Base-by-base conservation (phyloP, 2,888 invertebrate genomes). In the Amiota mariae region DNA sequence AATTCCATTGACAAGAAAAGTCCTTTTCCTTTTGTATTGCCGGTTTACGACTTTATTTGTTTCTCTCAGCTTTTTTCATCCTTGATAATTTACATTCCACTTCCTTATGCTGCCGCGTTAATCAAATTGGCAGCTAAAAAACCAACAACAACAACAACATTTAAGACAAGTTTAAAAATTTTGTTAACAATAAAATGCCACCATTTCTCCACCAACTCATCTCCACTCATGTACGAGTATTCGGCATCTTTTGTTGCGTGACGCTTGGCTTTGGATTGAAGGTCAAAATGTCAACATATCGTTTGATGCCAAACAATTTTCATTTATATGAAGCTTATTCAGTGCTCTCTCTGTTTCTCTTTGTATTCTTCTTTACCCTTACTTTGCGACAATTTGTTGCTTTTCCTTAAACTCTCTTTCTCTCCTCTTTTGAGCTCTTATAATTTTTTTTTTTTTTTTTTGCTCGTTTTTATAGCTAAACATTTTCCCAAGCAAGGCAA, bases 221-320 rank as follows among this genome's bases (percentile, higher is more conserved):
- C 36, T 36, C 36, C 36, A 15, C n/a, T 15, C n/a, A 54, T 9
- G 15, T 54, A n/a, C n/a, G n/a, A n/a, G n/a, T n/a, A 2, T 6
- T 54, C 10, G n/a, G 54, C n/a, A 54, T 36, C 8, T 6, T 36
- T 36, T 36, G 8, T 36, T 36, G 36, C 36, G 36, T 36, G 36
- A 36, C 36, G 36, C 36, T 36, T 36, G 36, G 36, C 12, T 54
- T 54, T n/a, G 0, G 54, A 12, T 54, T n/a, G 54, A 59, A 59
- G 59, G 59, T 59, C 59, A 59, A 59, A 59, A 20, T 59, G 59
- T 59, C 59, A 9, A 18, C 18, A 59, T 18, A 59, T n/a, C 20
- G 24, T 59, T 59, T 6, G 24, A 20, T 59, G 59, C 12, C 15
- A 20, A 20, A 20, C 12, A 54, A 12, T n/a, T n/a, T n/a, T 12